Conservation (phyloP, 2,797 vertebrate species). For the Enoplosus armatus region DNA sequence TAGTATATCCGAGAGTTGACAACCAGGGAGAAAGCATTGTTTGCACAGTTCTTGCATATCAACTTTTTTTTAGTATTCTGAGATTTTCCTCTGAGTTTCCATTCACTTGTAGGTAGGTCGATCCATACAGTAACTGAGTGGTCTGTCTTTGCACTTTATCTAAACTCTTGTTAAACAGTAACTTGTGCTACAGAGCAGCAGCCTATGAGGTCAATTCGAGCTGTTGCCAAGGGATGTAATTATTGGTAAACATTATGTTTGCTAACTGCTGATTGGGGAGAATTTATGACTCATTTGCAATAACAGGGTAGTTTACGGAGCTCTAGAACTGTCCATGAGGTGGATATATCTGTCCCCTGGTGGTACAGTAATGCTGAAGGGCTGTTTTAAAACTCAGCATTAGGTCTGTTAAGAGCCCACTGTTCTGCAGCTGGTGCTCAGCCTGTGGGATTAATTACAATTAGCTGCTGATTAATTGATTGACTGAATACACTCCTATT, state of each 20-base stretch:
- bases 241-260: constrained; percentile 45
- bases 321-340: constrained; percentile 14
- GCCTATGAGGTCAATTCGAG: constrained; percentile 4
- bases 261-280: constrained; percentile 48
- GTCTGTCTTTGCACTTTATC: constrained; percentile 43
- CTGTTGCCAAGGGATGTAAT: constrained; percentile 35
- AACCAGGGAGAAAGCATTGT: constrained; percentile 2
- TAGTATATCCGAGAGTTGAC: background rate
- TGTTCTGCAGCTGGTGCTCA: constrained; percentile 68
- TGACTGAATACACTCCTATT: constrained; percentile 44
- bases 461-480: constrained; percentile 72
- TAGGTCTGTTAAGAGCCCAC: constrained; percentile 46
- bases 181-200: constrained; percentile 23
- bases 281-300: constrained; percentile 46
- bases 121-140: constrained; percentile 20
- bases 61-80: background rate
- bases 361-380: constrained; percentile 28
- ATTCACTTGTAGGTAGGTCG: constrained; percentile 1
- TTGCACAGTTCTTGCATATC: constrained; percentile 4
- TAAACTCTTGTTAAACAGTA: constrained; percentile 74
- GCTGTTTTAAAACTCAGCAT: constrained; percentile 42
- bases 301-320: constrained; percentile 24
- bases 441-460: constrained; percentile 72
- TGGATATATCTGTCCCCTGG: constrained; percentile 40
- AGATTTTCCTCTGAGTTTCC: background rate